Percentiles rank a stretch among this genome's conserved stretches.
Conservation (phyloP, 2,113 vertebrate genomes). For the rat (Rattus norvegicus) region GRCr8 NC_086024.1:86877501-86878000, state of each 20-base stretch:
- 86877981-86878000: not conserved
- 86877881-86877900: no score
- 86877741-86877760: not conserved
- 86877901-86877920: not conserved
- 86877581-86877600: not conserved
- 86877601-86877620: not conserved
- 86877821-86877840: not conserved
- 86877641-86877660: not conserved
- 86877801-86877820: not conserved
- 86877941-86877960: no score
- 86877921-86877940: not conserved
- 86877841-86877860: not conserved
- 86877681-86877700: no score
- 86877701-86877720: not conserved
- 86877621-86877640: not conserved
- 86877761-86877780: not conserved
- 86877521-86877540: not conserved
- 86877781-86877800: no score
- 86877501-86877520: not conserved
- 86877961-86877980: not conserved
- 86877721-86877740: not conserved
- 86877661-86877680: not conserved
- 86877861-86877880: not conserved
- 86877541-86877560: not conserved
- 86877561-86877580: not conserved